Evolutionary conservation across 2,797 vertebrate genomes (phyloP).

Genomic region (Scyliorhinus canicula): DNA sequence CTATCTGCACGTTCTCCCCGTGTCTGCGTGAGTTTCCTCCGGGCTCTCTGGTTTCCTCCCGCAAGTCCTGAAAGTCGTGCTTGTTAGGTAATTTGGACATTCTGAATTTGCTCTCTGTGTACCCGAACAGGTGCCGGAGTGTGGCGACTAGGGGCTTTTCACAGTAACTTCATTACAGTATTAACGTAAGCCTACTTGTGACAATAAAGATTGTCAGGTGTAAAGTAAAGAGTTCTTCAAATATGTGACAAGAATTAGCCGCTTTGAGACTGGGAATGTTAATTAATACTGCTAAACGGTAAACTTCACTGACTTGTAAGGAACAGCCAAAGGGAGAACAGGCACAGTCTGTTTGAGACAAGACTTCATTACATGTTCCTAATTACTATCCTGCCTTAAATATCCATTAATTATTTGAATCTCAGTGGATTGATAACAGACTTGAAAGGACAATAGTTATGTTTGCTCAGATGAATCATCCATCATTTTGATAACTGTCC

Average conservation of each 20-base stretch:
- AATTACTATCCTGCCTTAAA: neutral
- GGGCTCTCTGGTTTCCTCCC: no score
- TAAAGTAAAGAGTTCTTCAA: neutral
- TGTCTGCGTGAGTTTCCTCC: no score
- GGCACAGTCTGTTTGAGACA: neutral
- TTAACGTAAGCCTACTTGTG: no score
- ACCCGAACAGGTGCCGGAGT: no score
- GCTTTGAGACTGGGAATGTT: neutral
- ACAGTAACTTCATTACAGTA: no score
- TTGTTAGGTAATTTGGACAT: no score
- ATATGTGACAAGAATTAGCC: neutral
- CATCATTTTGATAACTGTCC: neutral
- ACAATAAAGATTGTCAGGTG: no score
- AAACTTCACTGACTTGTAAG: neutral
- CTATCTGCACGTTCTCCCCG: no score
- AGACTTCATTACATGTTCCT: neutral
- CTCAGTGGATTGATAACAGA: neutral
- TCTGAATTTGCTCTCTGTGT: no score
- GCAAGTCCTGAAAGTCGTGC: no score
- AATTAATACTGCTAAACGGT: neutral
- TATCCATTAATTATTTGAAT: neutral
- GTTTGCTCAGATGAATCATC: neutral
- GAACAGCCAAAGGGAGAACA: neutral
- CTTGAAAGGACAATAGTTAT: neutral
- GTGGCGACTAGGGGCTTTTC: no score